Evolutionary conservation across 2,888 invertebrate species (phyloP).

Genomic region (Furcula furcula): DNA sequence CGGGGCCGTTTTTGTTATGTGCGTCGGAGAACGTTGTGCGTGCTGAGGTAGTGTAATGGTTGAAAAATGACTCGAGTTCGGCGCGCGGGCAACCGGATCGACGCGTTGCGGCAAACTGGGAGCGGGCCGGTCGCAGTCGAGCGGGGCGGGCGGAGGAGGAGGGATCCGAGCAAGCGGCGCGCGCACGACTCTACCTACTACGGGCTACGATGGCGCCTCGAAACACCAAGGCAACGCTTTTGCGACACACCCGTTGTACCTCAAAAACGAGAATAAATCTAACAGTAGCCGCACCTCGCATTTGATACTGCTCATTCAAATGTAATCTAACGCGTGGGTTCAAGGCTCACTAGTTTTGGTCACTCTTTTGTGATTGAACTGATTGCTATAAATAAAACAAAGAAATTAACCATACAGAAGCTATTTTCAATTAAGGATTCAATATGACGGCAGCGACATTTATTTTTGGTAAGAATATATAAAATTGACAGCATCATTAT

Average conservation of each 20-base stretch:
- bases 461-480: slow-evolving; percentile 5
- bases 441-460: slow-evolving; percentile 4
- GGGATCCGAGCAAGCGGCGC: slow-evolving; percentile 70
- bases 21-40: slow-evolving; percentile 53
- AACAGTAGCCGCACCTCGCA: slow-evolving; percentile 48
- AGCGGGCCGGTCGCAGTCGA: slow-evolving; percentile 61
- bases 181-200: slow-evolving; percentile 76
- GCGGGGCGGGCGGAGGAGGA: slow-evolving; percentile 49
- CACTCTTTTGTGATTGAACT: slow-evolving; percentile 33
- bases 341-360: slow-evolving; percentile 63
- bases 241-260: slow-evolving; percentile 73
- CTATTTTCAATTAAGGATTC: slow-evolving; percentile 7
- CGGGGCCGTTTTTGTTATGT: slow-evolving; percentile 60
- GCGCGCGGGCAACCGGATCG: slow-evolving; percentile 71
- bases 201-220: slow-evolving; percentile 73
- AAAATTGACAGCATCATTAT: too few relatives aligned
- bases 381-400: slow-evolving; percentile 37
- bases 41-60: slow-evolving; percentile 53
- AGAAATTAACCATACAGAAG: slow-evolving; percentile 9
- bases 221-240: slow-evolving; percentile 74
- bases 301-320: slow-evolving; percentile 48
- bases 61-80: slow-evolving; percentile 41
- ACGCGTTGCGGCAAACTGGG: slow-evolving; percentile 80
- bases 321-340: slow-evolving; percentile 54
- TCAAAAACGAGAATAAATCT: slow-evolving; percentile 60